A percentile compares a stretch with the other conserved stretches of the same genome.
phyloP scores from a whole-genome alignment of 2,113 vertebrate genomes.

The Lepisosteus oculatus region DNA sequence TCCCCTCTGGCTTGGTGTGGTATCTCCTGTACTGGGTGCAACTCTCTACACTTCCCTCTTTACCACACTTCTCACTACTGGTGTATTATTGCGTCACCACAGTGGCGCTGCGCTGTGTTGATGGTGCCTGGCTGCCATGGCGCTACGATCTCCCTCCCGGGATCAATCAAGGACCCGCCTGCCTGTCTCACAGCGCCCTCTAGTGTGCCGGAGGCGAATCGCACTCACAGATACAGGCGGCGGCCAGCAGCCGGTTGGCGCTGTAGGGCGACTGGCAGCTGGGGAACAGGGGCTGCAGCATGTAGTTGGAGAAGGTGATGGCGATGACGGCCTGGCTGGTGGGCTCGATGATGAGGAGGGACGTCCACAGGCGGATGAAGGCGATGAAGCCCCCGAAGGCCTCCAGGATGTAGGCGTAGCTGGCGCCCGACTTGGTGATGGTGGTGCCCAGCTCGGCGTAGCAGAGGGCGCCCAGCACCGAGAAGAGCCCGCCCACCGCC shows the following conservation, averaged over 20 bases:
- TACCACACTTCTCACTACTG: too few species aligned
- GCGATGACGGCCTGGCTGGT: conserved; percentile 89
- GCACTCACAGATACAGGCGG: conserved; percentile 84
- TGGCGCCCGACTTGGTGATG: conserved; percentile 88
- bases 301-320: conserved; percentile 91
- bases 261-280: conserved; percentile 75
- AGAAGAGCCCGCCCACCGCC: conserved; percentile 84
- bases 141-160: too few species aligned
- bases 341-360: conserved; percentile 87
- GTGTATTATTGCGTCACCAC: too few species aligned
- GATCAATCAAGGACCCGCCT: too few species aligned
- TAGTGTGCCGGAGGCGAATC: too few species aligned
- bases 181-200: too few species aligned
- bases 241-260: conserved; percentile 79
- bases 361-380: conserved; percentile 87
- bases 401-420: conserved; percentile 89
- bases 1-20: too few species aligned
- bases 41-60: too few species aligned
- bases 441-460: conserved; percentile 91
- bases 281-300: conserved; percentile 85
- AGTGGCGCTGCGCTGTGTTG: too few species aligned
- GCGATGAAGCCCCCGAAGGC: conserved; percentile 82
- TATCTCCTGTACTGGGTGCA: too few species aligned
- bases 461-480: conserved; percentile 84
- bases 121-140: too few species aligned